Base-by-base conservation (phyloP, 1,140 invertebrate species). In the Lordiphosa stackelbergi region DNA sequence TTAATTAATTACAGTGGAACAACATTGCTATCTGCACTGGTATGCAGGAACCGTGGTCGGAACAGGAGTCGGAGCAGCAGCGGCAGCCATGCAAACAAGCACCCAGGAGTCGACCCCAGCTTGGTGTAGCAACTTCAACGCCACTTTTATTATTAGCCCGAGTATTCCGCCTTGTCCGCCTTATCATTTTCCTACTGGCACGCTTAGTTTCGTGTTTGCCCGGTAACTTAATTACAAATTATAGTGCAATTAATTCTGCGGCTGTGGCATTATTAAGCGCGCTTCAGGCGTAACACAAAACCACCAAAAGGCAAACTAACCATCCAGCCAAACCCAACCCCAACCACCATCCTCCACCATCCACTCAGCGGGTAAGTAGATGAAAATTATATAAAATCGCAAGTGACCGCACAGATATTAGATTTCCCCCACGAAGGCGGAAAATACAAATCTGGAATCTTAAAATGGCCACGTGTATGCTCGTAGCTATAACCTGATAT, bases 401-500 rank as follows among this genome's bases (percentile, higher is more conserved):
- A 68, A 68, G 64, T 68, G 64, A 31, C 28, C 28, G 28, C 28
- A 31, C 6, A 31, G 28, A 31, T 31, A 31, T 31, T 31, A 31
- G 28, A 31, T 31, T 31, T 31, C 28, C 22, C 22, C 22, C 22
- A n/a, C n/a, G 22, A 8, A 31, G 28, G 28, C 6, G 6, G 6
- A 8, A 31, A 31, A 5, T 8, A 5, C 28, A 31, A 31, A 31
- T 31, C 28, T 8, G 28, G 60, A 88, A 90, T 92, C 92, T 93
- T 92, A 92, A 91, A n/a, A 92, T 94, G 93, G 93, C 93, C 93
- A 95, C 94, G 94, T 92, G 94, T 95, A n/a, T n/a, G 95, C 94
- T 95, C 95, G 93, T 94, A 94, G 94, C 95, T 95, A 95, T 95
- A 95, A 95, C 94, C 95, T 93, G 94, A 65, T 91, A 92, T 93